Percentiles rank a stretch among this genome's conserved stretches.
Evolutionary conservation across 2,113 vertebrate species (phyloP).

Genomic region (Carollia perspicillata): DNA sequence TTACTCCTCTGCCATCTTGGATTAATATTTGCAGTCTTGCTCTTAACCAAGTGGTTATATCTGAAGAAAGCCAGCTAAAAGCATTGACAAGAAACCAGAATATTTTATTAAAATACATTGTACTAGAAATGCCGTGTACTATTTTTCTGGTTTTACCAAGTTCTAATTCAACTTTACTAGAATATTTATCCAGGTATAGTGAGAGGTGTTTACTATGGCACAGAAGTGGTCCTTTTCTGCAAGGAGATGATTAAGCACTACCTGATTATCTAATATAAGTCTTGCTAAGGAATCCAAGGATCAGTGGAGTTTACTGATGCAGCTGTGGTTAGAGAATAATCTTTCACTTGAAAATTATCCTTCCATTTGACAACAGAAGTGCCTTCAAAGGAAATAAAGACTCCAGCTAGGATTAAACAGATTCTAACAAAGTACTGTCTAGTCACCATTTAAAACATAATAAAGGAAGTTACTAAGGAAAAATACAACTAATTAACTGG

Average conservation of each 20-base stretch:
- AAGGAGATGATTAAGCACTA: not conserved
- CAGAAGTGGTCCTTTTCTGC: not conserved
- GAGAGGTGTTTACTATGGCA: not conserved
- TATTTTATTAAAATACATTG: not conserved
- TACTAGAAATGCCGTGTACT: not conserved
- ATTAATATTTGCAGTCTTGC: not conserved
- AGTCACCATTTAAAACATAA: not conserved
- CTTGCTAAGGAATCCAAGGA: not conserved
- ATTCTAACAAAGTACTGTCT: not conserved
- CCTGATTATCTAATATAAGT: not conserved
- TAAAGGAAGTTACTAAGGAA: not conserved
- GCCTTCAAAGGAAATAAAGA: not conserved
- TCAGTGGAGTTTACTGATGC: not conserved
- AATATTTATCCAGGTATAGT: not conserved
- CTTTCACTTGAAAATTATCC: not conserved
- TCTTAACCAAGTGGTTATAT: not conserved
- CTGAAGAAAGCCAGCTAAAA: not conserved
- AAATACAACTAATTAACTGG: not conserved
- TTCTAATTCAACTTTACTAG: not conserved
- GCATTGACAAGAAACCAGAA: not conserved
- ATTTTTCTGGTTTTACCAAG: not conserved
- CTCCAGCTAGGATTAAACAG: not conserved
- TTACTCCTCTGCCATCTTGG: too few relatives aligned
- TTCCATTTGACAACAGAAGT: not conserved
- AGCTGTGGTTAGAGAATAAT: not conserved